Evolutionary conservation across 2,797 vertebrate genomes (phyloP).

Genomic region (Myioborus miniatus): DNA sequence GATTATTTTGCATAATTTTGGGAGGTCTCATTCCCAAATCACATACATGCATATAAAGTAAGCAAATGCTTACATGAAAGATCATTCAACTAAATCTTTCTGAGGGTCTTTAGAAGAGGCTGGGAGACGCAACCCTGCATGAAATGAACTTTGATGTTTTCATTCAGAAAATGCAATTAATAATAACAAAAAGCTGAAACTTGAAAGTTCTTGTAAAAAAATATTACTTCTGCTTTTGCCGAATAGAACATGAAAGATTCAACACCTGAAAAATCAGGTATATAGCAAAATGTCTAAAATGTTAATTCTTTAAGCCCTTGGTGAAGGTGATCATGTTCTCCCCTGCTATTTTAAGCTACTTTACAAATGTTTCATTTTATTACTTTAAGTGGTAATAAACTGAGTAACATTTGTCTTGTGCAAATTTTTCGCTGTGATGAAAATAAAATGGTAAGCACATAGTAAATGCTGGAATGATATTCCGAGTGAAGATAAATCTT

Average conservation of each 20-base stretch:
- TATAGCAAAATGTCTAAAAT: background rate
- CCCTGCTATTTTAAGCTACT: background rate
- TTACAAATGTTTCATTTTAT: background rate
- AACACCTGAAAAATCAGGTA: background rate
- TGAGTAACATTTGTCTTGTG: background rate
- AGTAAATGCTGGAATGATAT: background rate
- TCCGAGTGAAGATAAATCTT: background rate
- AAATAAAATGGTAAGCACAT: accelerated
- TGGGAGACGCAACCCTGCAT: background rate
- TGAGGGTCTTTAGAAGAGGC: background rate
- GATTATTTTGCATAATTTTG: background rate
- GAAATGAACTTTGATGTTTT: background rate
- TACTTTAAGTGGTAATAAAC: background rate
- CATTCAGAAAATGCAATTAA: background rate
- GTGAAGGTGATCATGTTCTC: background rate
- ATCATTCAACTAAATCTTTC: background rate
- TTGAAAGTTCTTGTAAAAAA: background rate
- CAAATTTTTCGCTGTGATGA: background rate
- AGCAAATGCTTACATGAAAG: background rate
- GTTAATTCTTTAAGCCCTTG: background rate
- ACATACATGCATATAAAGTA: background rate
- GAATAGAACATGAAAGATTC: background rate
- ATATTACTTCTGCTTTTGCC: background rate
- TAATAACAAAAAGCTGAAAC: background rate
- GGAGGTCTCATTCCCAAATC: background rate